A percentile compares a stretch with the other conserved stretches of the same genome.
These are phyloP conservation scores for Enchytraeus crypticus DNA, from an alignment of 2,888 invertebrate species.

Conservation along the genomic window DNA sequence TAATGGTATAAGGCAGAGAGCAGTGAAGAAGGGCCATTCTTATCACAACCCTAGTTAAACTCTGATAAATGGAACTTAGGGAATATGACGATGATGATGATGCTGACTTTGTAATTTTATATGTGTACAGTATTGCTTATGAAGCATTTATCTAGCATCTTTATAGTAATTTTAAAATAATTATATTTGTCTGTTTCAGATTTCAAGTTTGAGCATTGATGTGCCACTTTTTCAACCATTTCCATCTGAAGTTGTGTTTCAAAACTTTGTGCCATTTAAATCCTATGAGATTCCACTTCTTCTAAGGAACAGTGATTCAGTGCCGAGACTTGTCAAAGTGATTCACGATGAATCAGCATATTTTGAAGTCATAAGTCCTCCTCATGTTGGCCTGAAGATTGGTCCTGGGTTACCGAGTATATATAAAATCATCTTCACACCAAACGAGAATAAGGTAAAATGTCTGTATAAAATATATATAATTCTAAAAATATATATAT, in stretches of 20 bases:
- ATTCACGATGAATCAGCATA: conserved; percentile 48
- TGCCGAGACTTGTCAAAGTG: conserved; percentile 47
- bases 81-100: too few relatives aligned
- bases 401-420: conserved; percentile 63
- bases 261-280: conserved; percentile 46
- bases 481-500: not conserved
- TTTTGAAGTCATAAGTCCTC: conserved; percentile 46
- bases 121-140: not conserved
- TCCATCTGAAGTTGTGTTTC: conserved; percentile 48
- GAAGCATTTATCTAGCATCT: not conserved
- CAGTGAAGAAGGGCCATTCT: too few relatives aligned
- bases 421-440: conserved; percentile 59
- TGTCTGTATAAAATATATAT: not conserved
- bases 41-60: too few relatives aligned
- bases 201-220: conserved; percentile 45
- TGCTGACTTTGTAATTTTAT: too few relatives aligned
- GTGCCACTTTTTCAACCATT: conserved; percentile 50
- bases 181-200: conserved; percentile 29
- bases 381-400: conserved; percentile 52
- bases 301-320: conserved; percentile 48
- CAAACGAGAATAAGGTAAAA: conserved; percentile 43
- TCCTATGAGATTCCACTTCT: conserved; percentile 46
- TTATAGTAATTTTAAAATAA: not conserved
- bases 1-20: too few relatives aligned
- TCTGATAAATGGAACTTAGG: too few relatives aligned